Evolutionary conservation across 2,797 vertebrate genomes (phyloP), one percentile per base, ranked within the genome.

Genomic region (Schizopygopsis malacanthus): DNA sequence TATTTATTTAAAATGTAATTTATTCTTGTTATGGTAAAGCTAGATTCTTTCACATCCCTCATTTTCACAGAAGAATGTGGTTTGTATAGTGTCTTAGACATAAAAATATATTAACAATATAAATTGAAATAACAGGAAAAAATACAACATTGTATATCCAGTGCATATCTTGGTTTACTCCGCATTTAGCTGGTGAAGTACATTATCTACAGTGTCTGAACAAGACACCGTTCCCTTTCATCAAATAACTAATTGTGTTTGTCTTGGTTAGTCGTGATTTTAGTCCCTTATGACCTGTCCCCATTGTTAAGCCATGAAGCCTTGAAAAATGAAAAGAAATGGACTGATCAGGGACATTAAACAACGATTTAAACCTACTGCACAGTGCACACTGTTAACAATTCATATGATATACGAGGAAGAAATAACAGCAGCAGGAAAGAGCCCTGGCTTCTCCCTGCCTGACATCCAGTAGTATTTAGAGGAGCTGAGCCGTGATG

Each of bases 311-410:
- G 70, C 47, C 33, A 56, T 39, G 28, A 41, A 54, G 54, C 52
- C 52, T 28, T 79, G 50, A 81, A 39, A 70, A 56, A 82, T 43
- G 1, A 43, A 43, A 81, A 70, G 39, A 75, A 75, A 76, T 67
- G 3, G 33, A 65, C 33, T 52, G 9, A 76, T 77, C 56, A 20
- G 20, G 43, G 43, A 67, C 28, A 52, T 76, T 39, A 77, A 83
- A 76, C 18, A 83, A 83, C 18, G 37, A 61, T 50, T 63, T 77
- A 59, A 39, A 22, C 43, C 12, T 25, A 67, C 45, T 76, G 72
- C 83, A 77, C 79, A 67, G 33, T 76, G 72, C 83, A 77, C 79
- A 81, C 25, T 39, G 56, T 52, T 71, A 69, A 82, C 73, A 85
- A 61, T 76, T 81, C 28, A 81, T 77, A 71, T 77, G 41, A 87